These are phyloP conservation scores for Bettongia penicillata DNA, from an alignment of 2,113 vertebrate genomes.

Conservation along the genomic window DNA sequence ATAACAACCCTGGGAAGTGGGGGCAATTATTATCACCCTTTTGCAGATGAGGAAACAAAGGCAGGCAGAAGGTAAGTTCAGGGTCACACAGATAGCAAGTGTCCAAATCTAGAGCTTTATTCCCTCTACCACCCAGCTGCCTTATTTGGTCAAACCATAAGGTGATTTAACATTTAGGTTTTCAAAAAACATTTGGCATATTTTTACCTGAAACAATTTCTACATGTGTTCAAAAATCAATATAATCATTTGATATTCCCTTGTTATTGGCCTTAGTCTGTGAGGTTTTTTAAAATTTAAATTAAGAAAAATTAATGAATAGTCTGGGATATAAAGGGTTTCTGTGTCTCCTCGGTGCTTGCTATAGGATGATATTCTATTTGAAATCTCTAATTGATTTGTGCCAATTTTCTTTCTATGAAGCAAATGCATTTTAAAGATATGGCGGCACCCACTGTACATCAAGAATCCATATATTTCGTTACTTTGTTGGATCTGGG, in stretches of 20 bases:
- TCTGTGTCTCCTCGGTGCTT: constrained; percentile 12
- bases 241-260: constrained; percentile 23
- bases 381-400: constrained; percentile 19
- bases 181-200: not conserved
- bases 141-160: not conserved
- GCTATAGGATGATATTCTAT: not conserved
- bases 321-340: not conserved
- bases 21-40: not conserved
- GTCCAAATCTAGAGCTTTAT: not conserved
- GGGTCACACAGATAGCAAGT: not conserved
- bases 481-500: not conserved
- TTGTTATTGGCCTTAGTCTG: constrained; percentile 16
- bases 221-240: not conserved
- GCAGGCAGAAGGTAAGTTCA: not conserved
- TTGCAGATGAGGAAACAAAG: not conserved
- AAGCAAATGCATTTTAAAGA: not conserved
- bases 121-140: not conserved
- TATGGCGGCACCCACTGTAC: constrained; percentile 31
- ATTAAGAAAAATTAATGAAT: not conserved
- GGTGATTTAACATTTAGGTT: not conserved
- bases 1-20: not conserved
- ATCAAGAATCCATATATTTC: not conserved
- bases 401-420: constrained; percentile 6
- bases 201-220: not conserved
- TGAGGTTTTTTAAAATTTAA: constrained; percentile 9